A percentile compares a stretch with the other conserved stretches of the same genome.
phyloP scores from a whole-genome alignment of 2,797 vertebrate genomes.

The Anguilla pacifica region DNA sequence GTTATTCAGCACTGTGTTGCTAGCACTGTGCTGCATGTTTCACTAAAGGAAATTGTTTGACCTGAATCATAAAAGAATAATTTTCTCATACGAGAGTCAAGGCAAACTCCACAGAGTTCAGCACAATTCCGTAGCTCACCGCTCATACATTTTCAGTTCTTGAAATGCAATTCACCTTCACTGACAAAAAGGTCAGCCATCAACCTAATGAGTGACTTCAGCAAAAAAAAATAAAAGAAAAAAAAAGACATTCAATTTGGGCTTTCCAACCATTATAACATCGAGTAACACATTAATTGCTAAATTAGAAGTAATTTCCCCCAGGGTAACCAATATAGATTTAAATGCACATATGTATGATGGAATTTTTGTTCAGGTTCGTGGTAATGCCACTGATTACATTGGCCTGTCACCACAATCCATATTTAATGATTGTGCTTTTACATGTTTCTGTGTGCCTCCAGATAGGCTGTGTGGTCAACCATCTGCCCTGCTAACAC shows the following conservation, averaged over 20 bases:
- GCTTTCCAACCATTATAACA: not conserved
- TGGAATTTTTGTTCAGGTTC: conserved; percentile 39
- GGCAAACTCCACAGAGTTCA: not conserved
- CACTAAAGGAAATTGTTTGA: not conserved
- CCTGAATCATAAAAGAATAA: not conserved
- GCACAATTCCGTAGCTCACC: not conserved
- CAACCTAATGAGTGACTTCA: conserved; percentile 37
- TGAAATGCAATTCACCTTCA: conserved; percentile 53
- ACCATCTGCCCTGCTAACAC: conserved; percentile 22
- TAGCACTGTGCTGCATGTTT: not conserved
- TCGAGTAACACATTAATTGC: conserved; percentile 43
- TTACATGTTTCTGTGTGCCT: conserved; percentile 29
- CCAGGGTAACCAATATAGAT: conserved; percentile 34
- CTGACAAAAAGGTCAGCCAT: conserved; percentile 41
- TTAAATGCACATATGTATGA: conserved; percentile 41
- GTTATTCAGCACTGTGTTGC: not conserved
- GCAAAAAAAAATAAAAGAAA: conserved; percentile 41
- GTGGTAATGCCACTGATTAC: not conserved
- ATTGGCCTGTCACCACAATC: not conserved
- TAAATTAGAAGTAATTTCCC: conserved; percentile 43
- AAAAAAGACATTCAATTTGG: conserved; percentile 38
- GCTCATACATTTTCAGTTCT: conserved; percentile 39
- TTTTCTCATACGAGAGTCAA: not conserved
- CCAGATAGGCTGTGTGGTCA: conserved; percentile 29
- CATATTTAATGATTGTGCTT: conserved; percentile 9